Conservation (phyloP, 2,888 invertebrate species). For the Zootermopsis nevadensis region DNA sequence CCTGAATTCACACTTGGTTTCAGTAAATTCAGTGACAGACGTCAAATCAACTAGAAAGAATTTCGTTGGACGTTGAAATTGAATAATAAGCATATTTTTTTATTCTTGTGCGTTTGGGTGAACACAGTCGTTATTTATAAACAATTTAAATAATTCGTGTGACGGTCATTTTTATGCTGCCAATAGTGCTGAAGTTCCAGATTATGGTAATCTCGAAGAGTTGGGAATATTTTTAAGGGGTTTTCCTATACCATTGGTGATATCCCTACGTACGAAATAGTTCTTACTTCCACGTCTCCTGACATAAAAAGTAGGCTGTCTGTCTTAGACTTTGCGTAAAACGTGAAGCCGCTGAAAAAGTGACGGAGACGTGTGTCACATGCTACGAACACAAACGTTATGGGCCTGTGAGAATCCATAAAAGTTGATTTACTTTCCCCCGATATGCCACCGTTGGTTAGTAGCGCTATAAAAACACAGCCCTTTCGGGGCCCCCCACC, state of each 20-base stretch:
- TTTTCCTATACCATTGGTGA: neutral
- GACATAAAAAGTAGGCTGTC: neutral
- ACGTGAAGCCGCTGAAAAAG: neutral
- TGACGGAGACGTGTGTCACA: neutral
- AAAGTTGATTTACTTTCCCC: conserved; percentile 34
- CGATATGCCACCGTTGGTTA: neutral
- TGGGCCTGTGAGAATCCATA: conserved; percentile 12
- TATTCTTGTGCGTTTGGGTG: too few species aligned
- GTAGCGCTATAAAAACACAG: conserved; percentile 13
- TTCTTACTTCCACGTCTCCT: neutral
- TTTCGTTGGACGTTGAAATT: too few species aligned
- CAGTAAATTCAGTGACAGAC: too few species aligned
- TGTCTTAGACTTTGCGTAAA: neutral
- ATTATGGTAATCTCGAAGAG: too few species aligned
- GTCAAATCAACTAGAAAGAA: too few species aligned
- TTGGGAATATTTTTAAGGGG: too few species aligned
- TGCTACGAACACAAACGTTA: conserved; percentile 6
- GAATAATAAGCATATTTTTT: too few species aligned
- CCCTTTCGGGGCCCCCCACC: neutral
- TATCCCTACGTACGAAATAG: neutral
- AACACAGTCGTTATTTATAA: too few species aligned
- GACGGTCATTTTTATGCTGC: too few species aligned
- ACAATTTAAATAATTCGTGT: too few species aligned
- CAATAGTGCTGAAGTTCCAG: too few species aligned
- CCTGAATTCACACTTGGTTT: too few species aligned